A percentile compares a stretch with the other conserved stretches of the same genome.
Conservation (phyloP, 1,140 invertebrate genomes). For the Cephus cinctus region DNA sequence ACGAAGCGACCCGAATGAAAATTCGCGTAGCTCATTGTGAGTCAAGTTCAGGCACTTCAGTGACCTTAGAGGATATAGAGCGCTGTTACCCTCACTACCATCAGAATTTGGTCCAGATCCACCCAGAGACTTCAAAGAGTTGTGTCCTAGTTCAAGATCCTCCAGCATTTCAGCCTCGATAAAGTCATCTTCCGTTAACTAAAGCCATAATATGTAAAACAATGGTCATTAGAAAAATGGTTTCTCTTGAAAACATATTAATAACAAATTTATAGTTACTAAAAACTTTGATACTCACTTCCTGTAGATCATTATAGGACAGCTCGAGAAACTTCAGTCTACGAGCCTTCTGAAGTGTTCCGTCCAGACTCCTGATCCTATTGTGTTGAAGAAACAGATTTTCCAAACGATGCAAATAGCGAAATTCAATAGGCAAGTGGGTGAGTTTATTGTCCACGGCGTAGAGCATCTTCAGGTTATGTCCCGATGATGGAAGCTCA, state of each 20-base stretch:
- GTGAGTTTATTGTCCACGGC: constrained; percentile 70
- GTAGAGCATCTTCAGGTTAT: constrained; percentile 68
- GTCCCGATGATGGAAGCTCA: constrained; percentile 66
- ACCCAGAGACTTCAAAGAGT: constrained; percentile 64
- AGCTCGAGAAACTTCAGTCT: constrained; percentile 66
- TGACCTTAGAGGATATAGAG: constrained; percentile 66
- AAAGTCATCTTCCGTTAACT: constrained; percentile 76
- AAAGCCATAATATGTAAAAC: constrained; percentile 25
- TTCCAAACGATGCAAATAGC: constrained; percentile 64
- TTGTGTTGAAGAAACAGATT: constrained; percentile 71
- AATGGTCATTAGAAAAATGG: too few relatives aligned
- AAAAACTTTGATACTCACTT: constrained; percentile 57
- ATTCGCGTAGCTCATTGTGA: constrained; percentile 72
- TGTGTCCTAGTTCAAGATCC: constrained; percentile 68
- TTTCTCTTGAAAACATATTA: too few relatives aligned
- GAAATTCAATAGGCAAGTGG: constrained; percentile 68
- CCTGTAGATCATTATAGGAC: constrained; percentile 71
- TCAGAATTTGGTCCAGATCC: constrained; percentile 33
- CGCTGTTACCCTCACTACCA: constrained; percentile 60
- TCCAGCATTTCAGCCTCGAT: constrained; percentile 65
- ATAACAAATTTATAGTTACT: too few relatives aligned
- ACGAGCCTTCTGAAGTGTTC: constrained; percentile 66
- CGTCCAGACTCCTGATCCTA: constrained; percentile 66
- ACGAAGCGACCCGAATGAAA: constrained; percentile 73
- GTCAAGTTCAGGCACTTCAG: constrained; percentile 71